Evolutionary conservation across 2,113 vertebrate genomes (phyloP), one percentile per base, ranked within the genome.

Genomic region (Thymallus thymallus): DNA sequence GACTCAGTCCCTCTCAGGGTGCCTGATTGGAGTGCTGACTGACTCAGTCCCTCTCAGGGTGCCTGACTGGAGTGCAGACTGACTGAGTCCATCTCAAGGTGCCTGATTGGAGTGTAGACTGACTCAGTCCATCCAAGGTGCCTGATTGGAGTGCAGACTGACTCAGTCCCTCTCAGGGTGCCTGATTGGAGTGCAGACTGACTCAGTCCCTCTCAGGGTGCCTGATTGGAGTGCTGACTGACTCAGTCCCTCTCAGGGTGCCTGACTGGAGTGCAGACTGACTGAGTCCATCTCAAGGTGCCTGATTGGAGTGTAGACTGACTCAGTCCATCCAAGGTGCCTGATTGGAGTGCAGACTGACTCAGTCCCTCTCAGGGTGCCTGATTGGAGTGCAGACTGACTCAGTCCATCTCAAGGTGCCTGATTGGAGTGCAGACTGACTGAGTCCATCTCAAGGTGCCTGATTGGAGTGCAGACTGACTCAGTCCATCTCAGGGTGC

Each of bases 1-100:
- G 35, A 35, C 35, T 35, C 89, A 73, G 91, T 91, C 91, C 88
- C 93, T 12, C 46, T 48, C 93, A 14, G 6, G 35, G 35, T 9
- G 35, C 1, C 0, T 48, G 46, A 0, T 48, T 48, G 13, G 3
- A 48, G 46, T 16, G 46, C 92, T 88, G 92, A 91, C 93, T 94
- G 35, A 35, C 35, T 35, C 89, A 74, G 91, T 91, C 91, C 88
- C 92, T 12, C 46, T 48, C 93, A 5, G 1, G 32, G 6, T 35
- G 32, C 1, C 1, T 48, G 13, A 0, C 16, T 48, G 13, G 46
- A 48, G 46, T 48, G 46, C 92, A 88, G 92, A 91, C 93, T 94
- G 32, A 35, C 32, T 35, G 89, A 73, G 91, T 91, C 91, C 88
- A 92, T 12, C 46, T 48, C 93, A 14, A 6, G 6, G 1, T 35